phyloP scores from a whole-genome alignment of 1,140 invertebrate genomes.

The Maniola jurtina region DNA sequence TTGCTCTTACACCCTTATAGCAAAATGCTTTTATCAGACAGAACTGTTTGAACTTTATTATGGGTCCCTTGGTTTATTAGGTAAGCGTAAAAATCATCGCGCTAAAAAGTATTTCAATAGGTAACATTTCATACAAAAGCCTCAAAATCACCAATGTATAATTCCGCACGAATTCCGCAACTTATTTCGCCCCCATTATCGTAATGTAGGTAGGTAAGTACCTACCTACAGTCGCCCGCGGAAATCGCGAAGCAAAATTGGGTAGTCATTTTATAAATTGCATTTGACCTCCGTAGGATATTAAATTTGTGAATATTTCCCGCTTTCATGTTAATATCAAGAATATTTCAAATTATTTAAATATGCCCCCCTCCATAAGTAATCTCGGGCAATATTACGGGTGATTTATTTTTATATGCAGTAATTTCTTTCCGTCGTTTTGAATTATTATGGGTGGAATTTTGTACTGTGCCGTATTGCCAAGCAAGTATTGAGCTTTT shows the following conservation, averaged over 20 bases:
- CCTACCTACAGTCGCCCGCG: constrained; percentile 20
- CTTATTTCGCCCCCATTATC: too few relatives aligned
- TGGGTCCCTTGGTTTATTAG: too few relatives aligned
- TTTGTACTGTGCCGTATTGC: background rate
- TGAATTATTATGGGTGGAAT: constrained; percentile 21
- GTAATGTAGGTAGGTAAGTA: too few relatives aligned
- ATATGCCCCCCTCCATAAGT: constrained; percentile 23
- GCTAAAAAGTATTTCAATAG: too few relatives aligned
- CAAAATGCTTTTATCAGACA: too few relatives aligned
- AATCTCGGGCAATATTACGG: constrained; percentile 31
- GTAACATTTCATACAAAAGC: too few relatives aligned
- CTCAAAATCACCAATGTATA: too few relatives aligned
- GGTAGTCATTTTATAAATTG: constrained; percentile 63
- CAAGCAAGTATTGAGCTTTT: too few relatives aligned
- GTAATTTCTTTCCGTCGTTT: constrained; percentile 17
- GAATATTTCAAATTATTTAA: constrained; percentile 30
- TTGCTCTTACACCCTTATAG: too few relatives aligned
- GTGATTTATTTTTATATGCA: constrained; percentile 26
- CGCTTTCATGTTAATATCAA: constrained; percentile 18
- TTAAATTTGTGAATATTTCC: constrained; percentile 51
- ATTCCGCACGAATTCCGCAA: too few relatives aligned
- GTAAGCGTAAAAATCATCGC: too few relatives aligned
- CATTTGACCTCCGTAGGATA: constrained; percentile 46
- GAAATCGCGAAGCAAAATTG: constrained; percentile 54
- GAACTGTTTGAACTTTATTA: too few relatives aligned